Percentiles rank a stretch among this genome's conserved stretches.
These are phyloP conservation scores for Mesocentrotus franciscanus DNA, from an alignment of 53 echinoderm and acorn worm genomes.

Conservation along the genomic window DNA sequence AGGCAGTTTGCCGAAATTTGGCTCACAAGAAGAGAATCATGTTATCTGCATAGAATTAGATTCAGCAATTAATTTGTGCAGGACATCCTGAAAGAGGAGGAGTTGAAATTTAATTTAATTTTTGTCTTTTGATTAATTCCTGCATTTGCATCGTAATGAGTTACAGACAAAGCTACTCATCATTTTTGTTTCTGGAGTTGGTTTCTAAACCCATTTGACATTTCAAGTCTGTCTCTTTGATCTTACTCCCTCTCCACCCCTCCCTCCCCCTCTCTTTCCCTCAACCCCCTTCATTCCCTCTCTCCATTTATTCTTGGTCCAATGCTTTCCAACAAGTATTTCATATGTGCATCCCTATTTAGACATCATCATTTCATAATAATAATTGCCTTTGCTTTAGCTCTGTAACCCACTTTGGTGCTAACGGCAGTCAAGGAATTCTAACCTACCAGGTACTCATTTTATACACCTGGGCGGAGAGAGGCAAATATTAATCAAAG, in stretches of 20 bases:
- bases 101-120: neutral
- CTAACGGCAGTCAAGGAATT: no score
- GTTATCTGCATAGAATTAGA: neutral
- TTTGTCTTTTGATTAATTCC: neutral
- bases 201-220: constrained; percentile 36
- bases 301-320: neutral
- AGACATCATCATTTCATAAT: no score
- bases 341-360: neutral
- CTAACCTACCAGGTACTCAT: no score
- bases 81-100: constrained; percentile 29
- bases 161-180: constrained; percentile 35
- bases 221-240: neutral
- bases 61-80: neutral
- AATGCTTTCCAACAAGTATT: neutral
- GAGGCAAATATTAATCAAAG: no score
- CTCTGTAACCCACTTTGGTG: no score
- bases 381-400: no score
- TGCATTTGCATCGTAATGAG: neutral
- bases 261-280: neutral
- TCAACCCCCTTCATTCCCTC: neutral
- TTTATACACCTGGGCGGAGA: no score
- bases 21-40: neutral
- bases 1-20: neutral
- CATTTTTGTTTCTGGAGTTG: neutral
- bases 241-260: neutral